Percentiles rank a stretch among this genome's conserved stretches.
Evolutionary conservation across 92 coral and sea anemone species (phyloP).

Genomic region (Siderastrea radians): DNA sequence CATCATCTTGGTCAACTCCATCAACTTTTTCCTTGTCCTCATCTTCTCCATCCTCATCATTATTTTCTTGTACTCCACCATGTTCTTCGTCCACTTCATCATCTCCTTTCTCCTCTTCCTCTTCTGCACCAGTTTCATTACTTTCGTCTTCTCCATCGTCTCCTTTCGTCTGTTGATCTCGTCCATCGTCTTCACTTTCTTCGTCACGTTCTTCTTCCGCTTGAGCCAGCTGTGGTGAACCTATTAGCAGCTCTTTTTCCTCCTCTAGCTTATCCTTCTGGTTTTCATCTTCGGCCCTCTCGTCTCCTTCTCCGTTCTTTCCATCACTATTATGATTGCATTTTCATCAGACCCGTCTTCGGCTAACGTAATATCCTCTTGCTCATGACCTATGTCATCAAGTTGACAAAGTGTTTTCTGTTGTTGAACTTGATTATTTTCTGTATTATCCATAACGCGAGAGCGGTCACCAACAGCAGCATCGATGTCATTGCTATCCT

Average conservation of each 20-base stretch:
- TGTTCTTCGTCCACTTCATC: constrained; percentile 1
- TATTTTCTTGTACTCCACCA: not conserved
- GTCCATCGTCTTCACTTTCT: not conserved
- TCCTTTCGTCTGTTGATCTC: no score
- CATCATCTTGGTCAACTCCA: no score
- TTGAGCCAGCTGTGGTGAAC: constrained; percentile 13
- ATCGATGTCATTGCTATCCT: not conserved
- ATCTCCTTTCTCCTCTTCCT: not conserved
- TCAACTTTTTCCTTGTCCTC: not conserved
- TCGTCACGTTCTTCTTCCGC: not conserved
- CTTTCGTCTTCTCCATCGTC: constrained; percentile 3
- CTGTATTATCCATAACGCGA: not conserved
- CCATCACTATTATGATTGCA: not conserved
- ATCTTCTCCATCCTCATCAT: not conserved
- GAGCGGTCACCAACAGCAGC: not conserved
- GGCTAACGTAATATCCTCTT: constrained; percentile 3
- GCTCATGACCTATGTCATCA: not conserved
- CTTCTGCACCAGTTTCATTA: not conserved
- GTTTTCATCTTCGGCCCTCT: not conserved
- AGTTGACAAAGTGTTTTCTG: not conserved
- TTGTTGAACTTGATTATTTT: constrained; percentile 5
- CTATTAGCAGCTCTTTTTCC: not conserved
- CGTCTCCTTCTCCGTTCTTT: not conserved
- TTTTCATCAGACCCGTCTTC: not conserved
- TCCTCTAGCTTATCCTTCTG: not conserved